A percentile compares a stretch with the other conserved stretches of the same genome.
phyloP scores from a whole-genome alignment of 1,140 invertebrate genomes.

The Dreissena rostriformis region DNA sequence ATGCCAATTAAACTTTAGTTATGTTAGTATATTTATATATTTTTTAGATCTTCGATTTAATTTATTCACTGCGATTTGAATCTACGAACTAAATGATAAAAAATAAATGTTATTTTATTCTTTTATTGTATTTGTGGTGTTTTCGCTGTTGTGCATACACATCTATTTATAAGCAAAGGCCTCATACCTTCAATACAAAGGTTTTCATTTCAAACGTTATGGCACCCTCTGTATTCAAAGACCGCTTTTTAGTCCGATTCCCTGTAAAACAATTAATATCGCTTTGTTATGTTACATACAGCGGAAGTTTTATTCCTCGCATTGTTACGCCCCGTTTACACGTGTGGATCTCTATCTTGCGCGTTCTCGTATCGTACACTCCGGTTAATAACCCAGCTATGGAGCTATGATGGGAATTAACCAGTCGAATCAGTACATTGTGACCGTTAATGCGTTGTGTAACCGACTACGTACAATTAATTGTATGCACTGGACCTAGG shows the following conservation, averaged over 20 bases:
- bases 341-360: neutral
- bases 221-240: slow-evolving; percentile 23
- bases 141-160: neutral
- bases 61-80: too few species aligned
- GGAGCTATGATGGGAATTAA: too few species aligned
- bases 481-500: neutral
- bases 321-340: neutral
- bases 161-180: neutral
- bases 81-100: neutral
- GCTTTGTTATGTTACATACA: neutral
- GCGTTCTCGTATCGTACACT: too few species aligned
- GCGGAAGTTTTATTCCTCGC: neutral
- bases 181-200: slow-evolving; percentile 34
- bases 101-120: too few species aligned
- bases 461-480: neutral
- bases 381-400: too few species aligned
- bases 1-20: too few species aligned
- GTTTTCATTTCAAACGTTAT: slow-evolving; percentile 56
- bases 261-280: neutral
- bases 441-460: neutral
- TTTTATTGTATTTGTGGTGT: neutral
- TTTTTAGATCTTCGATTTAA: too few species aligned
- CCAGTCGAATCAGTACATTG: neutral
- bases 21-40: too few species aligned
- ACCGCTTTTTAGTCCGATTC: neutral